phyloP scores from a whole-genome alignment of 2,888 invertebrate species.

The Dexiosoma caninum region DNA sequence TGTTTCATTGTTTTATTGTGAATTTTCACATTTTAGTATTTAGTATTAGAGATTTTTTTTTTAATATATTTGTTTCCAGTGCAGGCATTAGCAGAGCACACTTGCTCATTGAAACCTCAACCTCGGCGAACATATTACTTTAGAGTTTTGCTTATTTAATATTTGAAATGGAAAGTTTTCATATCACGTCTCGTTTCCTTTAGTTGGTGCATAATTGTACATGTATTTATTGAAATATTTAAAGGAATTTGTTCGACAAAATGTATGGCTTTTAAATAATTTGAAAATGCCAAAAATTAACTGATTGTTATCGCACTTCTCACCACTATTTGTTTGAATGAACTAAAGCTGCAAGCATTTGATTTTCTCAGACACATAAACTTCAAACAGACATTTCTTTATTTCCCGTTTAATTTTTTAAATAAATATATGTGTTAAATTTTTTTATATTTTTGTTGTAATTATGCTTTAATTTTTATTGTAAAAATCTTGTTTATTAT shows the following conservation, averaged over 20 bases:
- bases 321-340: too few relatives aligned
- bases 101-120: conserved; percentile 52
- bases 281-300: too few relatives aligned
- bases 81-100: conserved; percentile 5
- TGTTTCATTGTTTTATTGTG: conserved; percentile 45
- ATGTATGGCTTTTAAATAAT: too few relatives aligned
- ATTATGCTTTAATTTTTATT: too few relatives aligned
- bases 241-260: conserved; percentile 9
- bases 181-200: conserved; percentile 53
- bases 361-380: too few relatives aligned
- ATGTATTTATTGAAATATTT: not conserved
- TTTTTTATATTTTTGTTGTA: too few relatives aligned
- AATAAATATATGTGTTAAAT: too few relatives aligned
- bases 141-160: conserved; percentile 59
- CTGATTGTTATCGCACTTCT: too few relatives aligned
- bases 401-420: too few relatives aligned
- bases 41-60: conserved; percentile 27
- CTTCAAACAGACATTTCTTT: too few relatives aligned
- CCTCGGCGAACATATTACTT: conserved; percentile 49
- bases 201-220: conserved; percentile 13
- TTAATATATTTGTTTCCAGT: not conserved
- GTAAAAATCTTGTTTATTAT: too few relatives aligned
- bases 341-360: too few relatives aligned
- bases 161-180: conserved; percentile 62
- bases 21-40: conserved; percentile 41